Percentiles rank a stretch among this genome's conserved stretches.
Conservation (phyloP, 2,797 vertebrate genomes). For the Denticeps clupeoides region DNA sequence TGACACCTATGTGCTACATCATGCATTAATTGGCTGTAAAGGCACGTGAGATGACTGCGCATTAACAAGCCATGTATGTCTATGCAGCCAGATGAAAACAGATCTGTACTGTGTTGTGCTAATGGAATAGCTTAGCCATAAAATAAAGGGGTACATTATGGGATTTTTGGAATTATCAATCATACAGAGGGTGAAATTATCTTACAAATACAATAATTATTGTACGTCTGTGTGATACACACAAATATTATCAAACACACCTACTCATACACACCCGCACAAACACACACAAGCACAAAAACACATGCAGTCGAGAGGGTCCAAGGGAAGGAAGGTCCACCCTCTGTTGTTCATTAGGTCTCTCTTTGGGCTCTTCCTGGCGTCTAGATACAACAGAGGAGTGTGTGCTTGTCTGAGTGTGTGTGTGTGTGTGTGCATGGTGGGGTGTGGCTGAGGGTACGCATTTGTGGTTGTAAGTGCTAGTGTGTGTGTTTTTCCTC, state of each 20-base stretch:
- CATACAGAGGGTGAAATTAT: too few species aligned
- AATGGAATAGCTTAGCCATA: too few species aligned
- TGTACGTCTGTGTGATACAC: too few species aligned
- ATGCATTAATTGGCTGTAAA: too few species aligned
- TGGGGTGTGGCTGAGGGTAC: neutral
- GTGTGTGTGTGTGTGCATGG: neutral
- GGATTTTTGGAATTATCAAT: too few species aligned
- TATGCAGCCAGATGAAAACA: too few species aligned
- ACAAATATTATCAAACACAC: neutral
- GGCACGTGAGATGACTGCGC: too few species aligned
- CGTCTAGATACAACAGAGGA: constrained; percentile 14
- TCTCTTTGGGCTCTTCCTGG: constrained; percentile 52
- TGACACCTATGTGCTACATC: too few species aligned
- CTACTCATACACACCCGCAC: constrained; percentile 18
- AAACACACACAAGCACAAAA: constrained; percentile 33
- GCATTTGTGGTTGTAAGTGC: neutral
- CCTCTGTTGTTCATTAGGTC: constrained; percentile 48
- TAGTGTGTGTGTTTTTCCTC: neutral
- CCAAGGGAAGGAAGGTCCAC: constrained; percentile 55
- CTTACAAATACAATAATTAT: too few species aligned
- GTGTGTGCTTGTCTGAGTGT: neutral
- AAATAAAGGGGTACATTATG: too few species aligned
- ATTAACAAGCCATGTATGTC: too few species aligned
- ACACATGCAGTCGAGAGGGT: constrained; percentile 44
- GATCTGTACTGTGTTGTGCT: too few species aligned